Percentiles rank a stretch among this genome's conserved stretches.
Evolutionary conservation across 1,140 invertebrate genomes (phyloP).

Genomic region (Dufourea novaeangliae): DNA sequence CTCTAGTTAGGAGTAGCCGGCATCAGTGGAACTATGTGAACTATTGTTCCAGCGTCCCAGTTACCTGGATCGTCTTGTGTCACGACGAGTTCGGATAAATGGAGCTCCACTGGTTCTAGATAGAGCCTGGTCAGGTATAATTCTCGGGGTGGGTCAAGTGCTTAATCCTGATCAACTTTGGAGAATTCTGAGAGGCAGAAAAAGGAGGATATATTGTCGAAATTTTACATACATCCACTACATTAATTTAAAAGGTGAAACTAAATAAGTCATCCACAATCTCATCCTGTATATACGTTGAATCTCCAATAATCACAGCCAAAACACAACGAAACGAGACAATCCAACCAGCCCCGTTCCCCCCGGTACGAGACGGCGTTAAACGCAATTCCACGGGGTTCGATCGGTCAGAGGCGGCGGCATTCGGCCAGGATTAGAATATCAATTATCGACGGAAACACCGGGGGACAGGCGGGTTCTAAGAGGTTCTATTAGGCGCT

Average conservation of each 20-base stretch:
- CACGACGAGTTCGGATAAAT: neutral
- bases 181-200: too few relatives aligned
- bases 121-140: neutral
- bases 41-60: neutral
- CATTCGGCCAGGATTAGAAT: conserved; percentile 73
- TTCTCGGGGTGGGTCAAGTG: neutral
- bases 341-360: too few relatives aligned
- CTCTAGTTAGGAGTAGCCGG: neutral
- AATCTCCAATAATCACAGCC: too few relatives aligned
- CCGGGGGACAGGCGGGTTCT: conserved; percentile 15
- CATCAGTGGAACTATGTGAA: neutral
- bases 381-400: neutral
- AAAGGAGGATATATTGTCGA: too few relatives aligned
- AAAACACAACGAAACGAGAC: neutral
- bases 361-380: too few relatives aligned
- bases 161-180: too few relatives aligned
- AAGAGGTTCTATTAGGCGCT: conserved; percentile 57
- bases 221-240: too few relatives aligned
- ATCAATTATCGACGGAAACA: conserved; percentile 75
- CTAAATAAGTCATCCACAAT: too few relatives aligned
- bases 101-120: neutral
- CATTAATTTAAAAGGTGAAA: too few relatives aligned
- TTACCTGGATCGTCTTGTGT: neutral
- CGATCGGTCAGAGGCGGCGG: neutral
- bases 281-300: too few relatives aligned